Base-by-base conservation (phyloP, 2,797 vertebrate species). In the Astyanax mexicanus region DNA sequence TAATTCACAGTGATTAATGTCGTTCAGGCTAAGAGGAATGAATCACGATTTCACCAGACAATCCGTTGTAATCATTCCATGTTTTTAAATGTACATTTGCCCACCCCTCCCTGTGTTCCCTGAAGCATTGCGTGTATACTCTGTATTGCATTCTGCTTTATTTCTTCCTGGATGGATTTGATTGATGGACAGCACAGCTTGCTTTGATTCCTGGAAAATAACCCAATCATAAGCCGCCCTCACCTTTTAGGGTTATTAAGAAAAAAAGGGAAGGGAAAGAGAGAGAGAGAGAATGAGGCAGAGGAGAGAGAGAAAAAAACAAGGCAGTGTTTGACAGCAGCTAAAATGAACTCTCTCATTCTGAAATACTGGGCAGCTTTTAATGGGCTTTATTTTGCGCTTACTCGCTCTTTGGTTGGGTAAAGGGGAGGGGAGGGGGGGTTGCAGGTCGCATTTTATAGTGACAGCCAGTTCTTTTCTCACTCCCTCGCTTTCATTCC, bases 141-240 rank as follows among this genome's bases (percentile, higher is more conserved):
- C 37, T 4, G 9, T 51, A 45, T 61, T 51, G 64, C 32, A 52
- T 25, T 42, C 4, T 45, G 47, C 67, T 19, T 47, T 67, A 35
- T 71, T 64, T 47, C 47, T 57, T 23, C n/a, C 49, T 60, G 21
- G 35, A 12, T 4, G n/a, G 44, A 69, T 69, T 75, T 89, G 86
- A 91, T 85, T 84, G 86, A 91, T 88, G 23, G 80, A 80, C 80
- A 80, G 77, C 69, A 57, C 25, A 55, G 45, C 2, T 66, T 57
- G 58, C 84, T 90, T 90, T 87, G 81, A 85, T 90, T 90, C 90
- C 19, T 84, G 75, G 83, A 85, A 88, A 89, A 89, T 87, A 91
- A 89, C 83, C 77, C 72, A 83, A 88, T 91, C 81, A 86, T 84
- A 89, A 86, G 85, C 84, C 89, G 86, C 85, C 84, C 85, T 91